Evolutionary conservation across 2,113 vertebrate genomes (phyloP).

Genomic region (Arizona elegans): DNA sequence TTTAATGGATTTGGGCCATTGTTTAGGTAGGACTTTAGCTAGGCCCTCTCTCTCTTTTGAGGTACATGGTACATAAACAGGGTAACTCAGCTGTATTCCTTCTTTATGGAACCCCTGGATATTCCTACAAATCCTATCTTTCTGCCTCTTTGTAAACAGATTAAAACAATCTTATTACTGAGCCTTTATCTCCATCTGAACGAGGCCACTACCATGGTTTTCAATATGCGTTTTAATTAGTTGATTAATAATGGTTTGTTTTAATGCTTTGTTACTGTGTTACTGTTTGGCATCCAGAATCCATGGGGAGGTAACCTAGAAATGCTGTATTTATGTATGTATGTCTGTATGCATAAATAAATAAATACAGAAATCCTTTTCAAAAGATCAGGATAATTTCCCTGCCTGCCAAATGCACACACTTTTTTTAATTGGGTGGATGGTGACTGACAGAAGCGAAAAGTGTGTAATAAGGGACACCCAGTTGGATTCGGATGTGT

Average conservation of each 20-base stretch:
- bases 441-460: slow-evolving; percentile 24
- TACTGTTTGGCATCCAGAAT: background rate
- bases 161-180: background rate
- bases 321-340: background rate
- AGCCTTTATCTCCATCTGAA: background rate
- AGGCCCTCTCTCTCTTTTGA: background rate
- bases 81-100: background rate
- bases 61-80: background rate
- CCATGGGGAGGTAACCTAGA: background rate
- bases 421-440: slow-evolving; percentile 46
- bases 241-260: background rate
- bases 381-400: background rate
- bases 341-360: background rate
- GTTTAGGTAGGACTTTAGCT: background rate
- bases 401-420: background rate
- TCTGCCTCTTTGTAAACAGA: background rate
- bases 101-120: background rate
- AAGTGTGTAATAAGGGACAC: slow-evolving; percentile 25
- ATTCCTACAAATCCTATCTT: background rate
- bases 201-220: background rate
- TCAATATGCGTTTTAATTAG: background rate
- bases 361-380: background rate
- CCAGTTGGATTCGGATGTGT: slow-evolving; percentile 26
- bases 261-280: background rate
- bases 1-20: slow-evolving; percentile 4